Base-by-base conservation (phyloP, 2,797 vertebrate genomes). In the Micromesistius poutassou region DNA sequence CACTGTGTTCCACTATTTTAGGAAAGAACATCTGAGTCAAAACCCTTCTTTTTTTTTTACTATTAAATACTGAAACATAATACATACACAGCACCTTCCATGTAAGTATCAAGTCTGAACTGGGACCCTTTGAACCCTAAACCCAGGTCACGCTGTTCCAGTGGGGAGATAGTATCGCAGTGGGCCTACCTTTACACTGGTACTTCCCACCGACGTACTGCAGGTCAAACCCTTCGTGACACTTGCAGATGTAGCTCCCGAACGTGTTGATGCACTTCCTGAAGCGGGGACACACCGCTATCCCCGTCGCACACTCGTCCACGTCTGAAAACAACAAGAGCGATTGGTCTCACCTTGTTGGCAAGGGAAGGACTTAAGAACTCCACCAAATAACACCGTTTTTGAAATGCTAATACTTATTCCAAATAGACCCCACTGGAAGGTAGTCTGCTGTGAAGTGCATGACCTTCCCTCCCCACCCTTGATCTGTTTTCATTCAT, bases 221-320 rank as follows among this genome's bases (percentile, higher is more conserved):
- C 86, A 99, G 93, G 89, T 98, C 96, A 22, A 97, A 99, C 76
- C 98, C 98, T 75, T 96, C 92, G 0, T 96, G 95, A 78, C 98
- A 99, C 81, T 95, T 98, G 96, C 98, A 99, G 90, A 98, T 93
- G 92, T 99, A 99, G 89, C 98, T 99, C 70, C 98, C 98, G 0
- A 99, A 99, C 1, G 98, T 99, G 91, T 99, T 99, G 88, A 97
- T 91, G 2, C 98, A 99, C 87, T 98, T 96, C 83, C 97, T 94
- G 87, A 96, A 96, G 28, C 94, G 90, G 1, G 98, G 97, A 81
- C 98, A 99, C 79, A 95, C 90, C 0, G 93, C 96, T 72, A 94
- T 94, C 36, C 97, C 95, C 4, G 94, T 87, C 2, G 94, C 93
- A 81, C 98, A 99, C 83, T 99, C 98, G 81, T 99, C 97, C 76